Evolutionary conservation across 2,797 vertebrate species (phyloP).

Genomic region (Rhinoraja longicauda): DNA sequence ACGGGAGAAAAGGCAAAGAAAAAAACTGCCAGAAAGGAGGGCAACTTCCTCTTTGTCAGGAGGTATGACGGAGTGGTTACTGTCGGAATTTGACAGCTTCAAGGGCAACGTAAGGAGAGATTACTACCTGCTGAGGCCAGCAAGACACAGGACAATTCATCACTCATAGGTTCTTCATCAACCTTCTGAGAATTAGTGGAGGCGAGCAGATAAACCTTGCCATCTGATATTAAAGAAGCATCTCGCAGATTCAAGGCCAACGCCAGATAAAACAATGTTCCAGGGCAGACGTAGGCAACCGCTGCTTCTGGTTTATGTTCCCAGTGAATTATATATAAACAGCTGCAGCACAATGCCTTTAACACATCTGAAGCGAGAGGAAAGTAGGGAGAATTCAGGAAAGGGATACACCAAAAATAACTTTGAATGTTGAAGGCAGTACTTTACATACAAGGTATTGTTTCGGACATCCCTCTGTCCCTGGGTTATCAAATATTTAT

Average conservation of each 20-base stretch:
- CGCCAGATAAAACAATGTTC: background rate
- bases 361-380: background rate
- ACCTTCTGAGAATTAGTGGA: slow-evolving; percentile 11
- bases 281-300: background rate
- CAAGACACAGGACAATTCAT: background rate
- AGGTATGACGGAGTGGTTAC: slow-evolving; percentile 13
- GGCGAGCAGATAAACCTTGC: background rate
- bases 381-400: background rate
- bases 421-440: background rate
- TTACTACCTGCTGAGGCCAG: background rate
- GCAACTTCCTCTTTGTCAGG: slow-evolving; percentile 18
- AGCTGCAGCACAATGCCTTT: background rate
- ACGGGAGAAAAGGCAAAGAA: background rate
- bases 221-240: background rate
- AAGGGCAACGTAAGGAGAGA: slow-evolving; percentile 11
- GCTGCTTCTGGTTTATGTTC: background rate
- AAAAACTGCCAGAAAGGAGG: background rate
- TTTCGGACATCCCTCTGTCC: background rate
- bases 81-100: background rate
- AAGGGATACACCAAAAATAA: background rate
- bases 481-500: background rate
- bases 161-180: slow-evolving; percentile 12
- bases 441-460: background rate
- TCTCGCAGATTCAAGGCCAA: background rate
- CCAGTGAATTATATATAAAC: background rate